phyloP scores from a whole-genome alignment of 2,797 vertebrate species.

The Myotis planiceps region DNA sequence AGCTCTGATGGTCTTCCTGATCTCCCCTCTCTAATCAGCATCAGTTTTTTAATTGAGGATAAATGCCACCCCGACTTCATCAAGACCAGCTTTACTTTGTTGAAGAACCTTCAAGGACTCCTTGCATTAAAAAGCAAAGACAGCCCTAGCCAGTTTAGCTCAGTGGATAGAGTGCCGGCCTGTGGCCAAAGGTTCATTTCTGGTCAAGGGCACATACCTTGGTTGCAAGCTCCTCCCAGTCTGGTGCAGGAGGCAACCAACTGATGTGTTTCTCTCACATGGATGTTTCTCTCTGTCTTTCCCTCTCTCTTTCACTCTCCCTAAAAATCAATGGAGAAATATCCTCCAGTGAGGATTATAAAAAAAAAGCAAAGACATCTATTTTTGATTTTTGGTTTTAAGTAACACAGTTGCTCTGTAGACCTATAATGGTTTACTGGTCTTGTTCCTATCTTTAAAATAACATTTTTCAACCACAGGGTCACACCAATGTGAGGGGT shows the following conservation, averaged over 20 bases:
- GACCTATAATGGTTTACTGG: neutral
- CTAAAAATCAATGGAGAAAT: too few species aligned
- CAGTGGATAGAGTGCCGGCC: too few species aligned
- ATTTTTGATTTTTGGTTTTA: slow-evolving; percentile 18
- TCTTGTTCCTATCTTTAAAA: neutral
- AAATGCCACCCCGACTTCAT: neutral
- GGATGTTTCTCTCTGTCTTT: too few species aligned
- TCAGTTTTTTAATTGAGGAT: neutral
- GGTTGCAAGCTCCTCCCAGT: too few species aligned
- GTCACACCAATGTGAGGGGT: neutral
- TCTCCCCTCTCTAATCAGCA: neutral
- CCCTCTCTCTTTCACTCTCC: too few species aligned
- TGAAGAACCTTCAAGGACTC: neutral
- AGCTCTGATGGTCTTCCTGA: neutral
- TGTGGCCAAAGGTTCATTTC: too few species aligned
- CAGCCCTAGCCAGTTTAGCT: neutral
- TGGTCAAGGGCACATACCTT: too few species aligned
- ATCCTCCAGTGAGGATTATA: too few species aligned
- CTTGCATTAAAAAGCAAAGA: neutral
- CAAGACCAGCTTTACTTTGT: neutral
- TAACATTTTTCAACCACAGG: neutral
- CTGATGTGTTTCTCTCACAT: too few species aligned
- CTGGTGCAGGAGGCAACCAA: too few species aligned
- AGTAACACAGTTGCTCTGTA: neutral
- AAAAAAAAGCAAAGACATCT: neutral